Evolutionary conservation across 2,113 vertebrate species (phyloP), one percentile per base, ranked within the genome.

Genomic region (Mesocricetus auratus): DNA sequence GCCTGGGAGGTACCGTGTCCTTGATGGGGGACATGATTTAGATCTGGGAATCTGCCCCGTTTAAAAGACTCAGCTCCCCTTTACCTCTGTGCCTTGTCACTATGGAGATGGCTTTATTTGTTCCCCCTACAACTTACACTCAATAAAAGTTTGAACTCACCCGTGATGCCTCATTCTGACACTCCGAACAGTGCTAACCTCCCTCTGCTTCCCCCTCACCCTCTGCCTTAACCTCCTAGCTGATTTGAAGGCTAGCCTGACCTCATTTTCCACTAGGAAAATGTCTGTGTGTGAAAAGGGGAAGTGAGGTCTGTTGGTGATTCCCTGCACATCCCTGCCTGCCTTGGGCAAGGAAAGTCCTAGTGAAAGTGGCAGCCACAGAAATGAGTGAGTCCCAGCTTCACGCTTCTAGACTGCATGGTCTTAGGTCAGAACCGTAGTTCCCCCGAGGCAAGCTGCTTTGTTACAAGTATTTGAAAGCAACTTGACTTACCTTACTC

Each of bases 361-460:
- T 6, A n/a, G 19, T 3, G 1, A 36, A 33, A 56, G n/a, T 62
- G 45, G 73, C 16, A 22, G 19, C 85, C 60, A 19, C 3, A 39
- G 15, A 66, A 9, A 21, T 12, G 68, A 69, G 29, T 7, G 16
- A 83, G 66, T 3, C 26, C 56, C 56, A 45, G 50, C 24, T 56
- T 26, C 31, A 36, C 13, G 21, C 39, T 92, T 94, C 45, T n/a
- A 82, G 33, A 10, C 73, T 33, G 0, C 0, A 16, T 21, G 15
- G 13, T 45, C 4, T 94, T 9, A 5, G 47, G 16, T 12, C 77
- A 89, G 60, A 56, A 56, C 39, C 79, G 62, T 12, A 13, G n/a
- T 89, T 97, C 83, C 93, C 75, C 75, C 31, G 69, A 75, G 47
- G 86, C 89, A 88, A 29, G n/a, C 45, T 83, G 21, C 68, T 90